Evolutionary conservation across 2,888 invertebrate genomes (phyloP).

Genomic region (Drosophila prolongata): DNA sequence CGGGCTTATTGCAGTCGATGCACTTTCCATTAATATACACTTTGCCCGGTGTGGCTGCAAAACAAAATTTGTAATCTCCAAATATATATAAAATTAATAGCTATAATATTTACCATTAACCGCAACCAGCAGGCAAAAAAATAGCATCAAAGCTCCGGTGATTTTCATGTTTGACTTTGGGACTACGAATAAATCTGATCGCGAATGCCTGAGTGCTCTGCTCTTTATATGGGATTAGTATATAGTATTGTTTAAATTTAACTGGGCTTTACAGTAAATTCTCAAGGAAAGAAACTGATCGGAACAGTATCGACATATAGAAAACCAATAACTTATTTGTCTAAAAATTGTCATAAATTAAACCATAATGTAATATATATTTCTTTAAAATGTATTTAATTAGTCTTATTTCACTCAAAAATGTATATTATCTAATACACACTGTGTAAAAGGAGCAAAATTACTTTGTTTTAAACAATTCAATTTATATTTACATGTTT

Average conservation of each 20-base stretch:
- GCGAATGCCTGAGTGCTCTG: not conserved
- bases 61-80: not conserved
- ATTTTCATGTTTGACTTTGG: constrained; percentile 17
- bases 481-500: no score
- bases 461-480: no score
- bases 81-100: not conserved
- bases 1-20: constrained; percentile 51
- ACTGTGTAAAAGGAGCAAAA: no score
- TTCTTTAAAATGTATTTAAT: no score
- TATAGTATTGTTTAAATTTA: constrained; percentile 3
- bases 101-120: constrained; percentile 23
- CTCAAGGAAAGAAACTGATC: not conserved
- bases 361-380: no score
- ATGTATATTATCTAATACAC: no score
- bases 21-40: constrained; percentile 58
- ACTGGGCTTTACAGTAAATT: not conserved
- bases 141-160: constrained; percentile 7
- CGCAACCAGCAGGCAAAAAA: constrained; percentile 18
- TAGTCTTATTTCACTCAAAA: no score
- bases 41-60: constrained; percentile 55
- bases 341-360: no score
- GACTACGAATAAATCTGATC: constrained; percentile 17
- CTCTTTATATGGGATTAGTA: constrained; percentile 14
- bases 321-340: no score
- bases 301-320: no score